Conservation (phyloP, 2,888 invertebrate species). For the Periphyllus acericola region DNA sequence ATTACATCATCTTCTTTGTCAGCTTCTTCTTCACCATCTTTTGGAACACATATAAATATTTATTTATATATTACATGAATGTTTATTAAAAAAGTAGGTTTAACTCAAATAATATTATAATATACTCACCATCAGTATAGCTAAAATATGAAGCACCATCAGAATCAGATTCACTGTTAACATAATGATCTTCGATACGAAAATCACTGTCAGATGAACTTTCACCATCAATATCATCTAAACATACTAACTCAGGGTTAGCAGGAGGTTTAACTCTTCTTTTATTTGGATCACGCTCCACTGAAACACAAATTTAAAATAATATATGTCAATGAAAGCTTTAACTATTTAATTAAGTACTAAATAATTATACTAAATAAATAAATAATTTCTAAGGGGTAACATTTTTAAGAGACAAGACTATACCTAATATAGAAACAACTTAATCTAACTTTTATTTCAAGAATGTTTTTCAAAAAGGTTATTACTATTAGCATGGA, state of each 20-base stretch:
- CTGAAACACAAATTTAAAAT: constrained; percentile 61
- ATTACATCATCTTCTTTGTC: constrained; percentile 61
- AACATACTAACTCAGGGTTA: constrained; percentile 72
- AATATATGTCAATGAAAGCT: no score
- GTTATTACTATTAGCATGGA: no score
- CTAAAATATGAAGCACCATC: constrained; percentile 61
- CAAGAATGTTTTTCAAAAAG: no score
- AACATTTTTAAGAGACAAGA: no score
- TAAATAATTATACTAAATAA: no score
- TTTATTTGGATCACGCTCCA: constrained; percentile 80
- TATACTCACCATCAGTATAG: constrained; percentile 47
- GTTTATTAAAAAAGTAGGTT: not conserved
- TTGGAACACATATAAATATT: not conserved
- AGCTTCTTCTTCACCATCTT: constrained; percentile 29
- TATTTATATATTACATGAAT: not conserved
- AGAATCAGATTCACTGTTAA: constrained; percentile 63
- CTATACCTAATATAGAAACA: no score
- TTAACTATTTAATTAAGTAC: no score
- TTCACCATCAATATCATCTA: constrained; percentile 83
- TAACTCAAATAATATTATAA: not conserved
- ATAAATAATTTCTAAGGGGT: no score
- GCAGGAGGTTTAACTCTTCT: constrained; percentile 83
- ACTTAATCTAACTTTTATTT: no score
- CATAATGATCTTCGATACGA: constrained; percentile 81
- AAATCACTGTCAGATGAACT: constrained; percentile 96